A percentile compares a stretch with the other conserved stretches of the same genome.
These are phyloP conservation scores for Drosophila parvula DNA, from an alignment of 1,140 invertebrate species.

Conservation along the genomic window DNA sequence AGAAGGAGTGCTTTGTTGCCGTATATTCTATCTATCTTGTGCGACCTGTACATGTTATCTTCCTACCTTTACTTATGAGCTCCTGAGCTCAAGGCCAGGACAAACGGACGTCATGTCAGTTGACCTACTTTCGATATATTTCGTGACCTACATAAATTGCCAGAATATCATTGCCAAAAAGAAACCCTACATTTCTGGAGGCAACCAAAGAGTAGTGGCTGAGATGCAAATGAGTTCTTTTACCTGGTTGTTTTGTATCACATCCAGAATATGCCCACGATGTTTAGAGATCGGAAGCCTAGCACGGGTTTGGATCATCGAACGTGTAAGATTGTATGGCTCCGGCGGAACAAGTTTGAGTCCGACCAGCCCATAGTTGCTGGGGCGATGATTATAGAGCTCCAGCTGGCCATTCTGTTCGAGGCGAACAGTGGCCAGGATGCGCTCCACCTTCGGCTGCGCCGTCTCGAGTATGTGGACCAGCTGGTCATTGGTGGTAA, in stretches of 20 bases:
- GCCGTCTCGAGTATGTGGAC: neutral
- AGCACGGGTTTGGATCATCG: neutral
- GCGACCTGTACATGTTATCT: too few species aligned
- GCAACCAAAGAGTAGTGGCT: too few species aligned
- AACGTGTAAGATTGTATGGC: neutral
- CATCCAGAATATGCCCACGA: conserved; percentile 34
- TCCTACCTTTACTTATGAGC: too few species aligned
- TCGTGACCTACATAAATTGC: too few species aligned
- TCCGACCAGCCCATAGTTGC: conserved; percentile 26
- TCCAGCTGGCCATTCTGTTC: neutral
- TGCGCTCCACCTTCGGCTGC: neutral
- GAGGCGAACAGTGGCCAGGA: neutral
- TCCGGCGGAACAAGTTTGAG: conserved; percentile 2
- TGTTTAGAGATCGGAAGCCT: conserved; percentile 30
- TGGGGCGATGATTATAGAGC: neutral
- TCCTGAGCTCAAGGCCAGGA: too few species aligned
- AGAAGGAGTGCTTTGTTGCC: too few species aligned
- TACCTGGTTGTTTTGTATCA: conserved; percentile 41
- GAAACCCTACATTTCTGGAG: too few species aligned
- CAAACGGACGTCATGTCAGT: too few species aligned
- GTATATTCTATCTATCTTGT: too few species aligned
- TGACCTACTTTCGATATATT: too few species aligned
- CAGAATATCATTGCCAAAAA: too few species aligned
- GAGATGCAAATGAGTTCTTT: neutral
- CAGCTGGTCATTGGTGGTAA: neutral